phyloP scores from a whole-genome alignment of 1,140 invertebrate genomes.

The Drosophila tsacasi region DNA sequence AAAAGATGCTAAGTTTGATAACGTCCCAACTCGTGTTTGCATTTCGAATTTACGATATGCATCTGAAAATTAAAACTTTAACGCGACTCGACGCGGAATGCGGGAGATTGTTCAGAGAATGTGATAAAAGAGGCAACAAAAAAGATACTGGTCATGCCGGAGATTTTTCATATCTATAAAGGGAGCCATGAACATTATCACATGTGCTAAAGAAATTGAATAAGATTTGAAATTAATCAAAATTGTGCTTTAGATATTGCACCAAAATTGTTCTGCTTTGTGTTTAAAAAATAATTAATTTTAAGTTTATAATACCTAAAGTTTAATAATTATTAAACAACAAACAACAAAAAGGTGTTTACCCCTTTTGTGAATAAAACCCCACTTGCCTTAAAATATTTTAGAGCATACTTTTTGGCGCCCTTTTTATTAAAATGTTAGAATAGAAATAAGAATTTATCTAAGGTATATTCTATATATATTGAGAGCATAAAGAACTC shows the following conservation, averaged over 20 bases:
- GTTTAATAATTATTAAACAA: too few relatives aligned
- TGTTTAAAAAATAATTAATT: background rate
- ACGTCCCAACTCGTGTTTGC: conserved; percentile 27
- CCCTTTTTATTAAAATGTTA: background rate
- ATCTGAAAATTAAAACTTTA: conserved; percentile 36
- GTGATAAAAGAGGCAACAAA: background rate
- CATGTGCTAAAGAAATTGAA: background rate
- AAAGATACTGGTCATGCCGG: background rate
- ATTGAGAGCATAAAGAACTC: background rate
- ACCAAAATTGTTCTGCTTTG: background rate
- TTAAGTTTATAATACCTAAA: background rate
- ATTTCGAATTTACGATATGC: conserved; percentile 48
- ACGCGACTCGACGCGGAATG: conserved; percentile 2
- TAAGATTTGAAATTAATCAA: background rate
- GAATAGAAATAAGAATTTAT: too few relatives aligned
- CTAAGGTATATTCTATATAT: background rate
- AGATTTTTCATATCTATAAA: background rate
- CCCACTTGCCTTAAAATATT: background rate
- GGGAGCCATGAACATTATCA: background rate
- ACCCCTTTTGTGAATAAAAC: background rate
- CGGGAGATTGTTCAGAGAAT: background rate
- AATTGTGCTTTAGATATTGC: too few relatives aligned
- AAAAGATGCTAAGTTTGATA: conserved; percentile 32
- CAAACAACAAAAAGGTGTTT: too few relatives aligned
- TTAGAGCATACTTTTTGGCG: background rate